Conservation (phyloP, 2,113 vertebrate genomes). For the Entomyzon cyanotis region DNA sequence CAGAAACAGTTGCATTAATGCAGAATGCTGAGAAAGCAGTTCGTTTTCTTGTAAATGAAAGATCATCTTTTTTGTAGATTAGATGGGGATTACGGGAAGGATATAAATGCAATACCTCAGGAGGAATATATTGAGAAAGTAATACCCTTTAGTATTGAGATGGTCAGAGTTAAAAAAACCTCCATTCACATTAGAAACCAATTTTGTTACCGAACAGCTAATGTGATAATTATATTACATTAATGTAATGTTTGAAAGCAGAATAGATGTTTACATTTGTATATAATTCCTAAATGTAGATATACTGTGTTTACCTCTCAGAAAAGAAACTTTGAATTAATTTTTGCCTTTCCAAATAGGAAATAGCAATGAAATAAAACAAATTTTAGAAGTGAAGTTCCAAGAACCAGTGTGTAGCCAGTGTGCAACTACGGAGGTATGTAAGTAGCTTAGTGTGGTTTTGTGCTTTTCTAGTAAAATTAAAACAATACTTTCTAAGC, state of each 20-base stretch:
- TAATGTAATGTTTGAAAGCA: neutral
- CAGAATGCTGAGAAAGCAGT: neutral
- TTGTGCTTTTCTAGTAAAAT: neutral
- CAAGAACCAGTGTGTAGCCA: neutral
- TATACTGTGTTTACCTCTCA: neutral
- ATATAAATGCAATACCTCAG: neutral
- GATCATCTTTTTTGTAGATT: neutral
- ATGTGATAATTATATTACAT: neutral
- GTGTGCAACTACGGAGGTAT: neutral
- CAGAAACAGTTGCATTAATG: neutral
- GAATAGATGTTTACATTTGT: neutral
- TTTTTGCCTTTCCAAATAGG: neutral
- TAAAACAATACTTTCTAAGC: neutral
- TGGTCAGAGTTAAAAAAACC: neutral
- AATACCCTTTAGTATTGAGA: neutral
- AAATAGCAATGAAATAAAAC: neutral
- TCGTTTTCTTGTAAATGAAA: neutral
- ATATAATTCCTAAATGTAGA: neutral
- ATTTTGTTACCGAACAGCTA: neutral
- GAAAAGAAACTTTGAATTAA: neutral
- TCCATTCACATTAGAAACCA: neutral
- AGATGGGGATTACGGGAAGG: neutral
- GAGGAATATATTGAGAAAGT: neutral
- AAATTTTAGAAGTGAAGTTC: neutral
- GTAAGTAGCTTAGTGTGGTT: neutral